Evolutionary conservation across 2,113 vertebrate species (phyloP).

Genomic region (Cyanocitta stelleri): DNA sequence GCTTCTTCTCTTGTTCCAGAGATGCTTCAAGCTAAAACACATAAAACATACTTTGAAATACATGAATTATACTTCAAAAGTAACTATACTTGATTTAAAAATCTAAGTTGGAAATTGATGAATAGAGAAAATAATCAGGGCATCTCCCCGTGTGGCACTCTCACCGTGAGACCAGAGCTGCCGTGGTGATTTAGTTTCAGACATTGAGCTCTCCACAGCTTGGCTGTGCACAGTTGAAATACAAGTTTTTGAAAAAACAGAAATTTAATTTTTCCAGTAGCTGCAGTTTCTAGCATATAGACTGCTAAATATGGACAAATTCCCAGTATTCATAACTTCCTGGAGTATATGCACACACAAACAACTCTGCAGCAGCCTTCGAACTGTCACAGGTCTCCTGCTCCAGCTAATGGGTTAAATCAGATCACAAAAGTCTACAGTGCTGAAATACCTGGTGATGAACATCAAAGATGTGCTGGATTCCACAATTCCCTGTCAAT

Average conservation of each 20-base stretch:
- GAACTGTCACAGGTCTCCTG: neutral
- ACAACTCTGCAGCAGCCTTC: neutral
- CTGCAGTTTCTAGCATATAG: neutral
- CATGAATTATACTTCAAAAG: neutral
- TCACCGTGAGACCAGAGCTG: neutral
- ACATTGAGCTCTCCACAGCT: neutral
- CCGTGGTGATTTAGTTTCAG: neutral
- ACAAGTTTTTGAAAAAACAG: neutral
- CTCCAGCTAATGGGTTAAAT: neutral
- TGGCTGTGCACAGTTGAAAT: neutral
- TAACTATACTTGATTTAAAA: neutral
- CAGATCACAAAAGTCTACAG: neutral
- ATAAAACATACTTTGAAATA: neutral
- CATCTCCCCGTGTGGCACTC: neutral
- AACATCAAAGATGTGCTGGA: neutral
- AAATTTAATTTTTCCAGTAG: neutral
- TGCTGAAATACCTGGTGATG: neutral
- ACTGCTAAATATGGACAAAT: neutral
- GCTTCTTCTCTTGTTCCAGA: slow-evolving; percentile 82
- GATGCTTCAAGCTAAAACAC: slow-evolving; percentile 70
- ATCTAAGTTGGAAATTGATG: neutral
- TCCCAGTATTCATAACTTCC: neutral
- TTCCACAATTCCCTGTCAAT: neutral
- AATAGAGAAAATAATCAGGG: neutral
- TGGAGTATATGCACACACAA: neutral